Conservation (phyloP, 30 jellyfish, hydroid and myxozoan species). For the Turritopsis rubra region DNA sequence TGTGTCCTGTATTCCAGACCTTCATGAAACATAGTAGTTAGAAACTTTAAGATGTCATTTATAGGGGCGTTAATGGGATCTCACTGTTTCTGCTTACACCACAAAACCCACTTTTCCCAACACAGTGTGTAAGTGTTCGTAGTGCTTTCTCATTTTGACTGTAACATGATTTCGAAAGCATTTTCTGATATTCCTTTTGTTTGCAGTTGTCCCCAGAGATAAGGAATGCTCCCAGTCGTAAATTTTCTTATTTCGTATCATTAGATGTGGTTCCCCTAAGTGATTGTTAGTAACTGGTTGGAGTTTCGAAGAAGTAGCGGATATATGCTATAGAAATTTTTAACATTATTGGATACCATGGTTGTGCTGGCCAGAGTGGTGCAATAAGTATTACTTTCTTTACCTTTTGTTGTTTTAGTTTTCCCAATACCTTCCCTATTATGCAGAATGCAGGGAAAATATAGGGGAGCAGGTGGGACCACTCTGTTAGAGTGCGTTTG, state of each 20-base stretch:
- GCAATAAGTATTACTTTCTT: background rate
- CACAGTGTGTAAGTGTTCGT: slow-evolving; percentile 12
- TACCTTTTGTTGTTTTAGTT: background rate
- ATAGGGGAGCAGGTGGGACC: background rate
- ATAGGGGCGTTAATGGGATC: too few relatives aligned
- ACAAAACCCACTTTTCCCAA: too few relatives aligned
- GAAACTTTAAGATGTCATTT: too few relatives aligned
- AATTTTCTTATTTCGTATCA: background rate
- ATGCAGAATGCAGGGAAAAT: background rate
- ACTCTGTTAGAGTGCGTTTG: too few relatives aligned
- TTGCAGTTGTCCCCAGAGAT: background rate
- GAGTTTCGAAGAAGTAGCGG: background rate
- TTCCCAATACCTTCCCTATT: too few relatives aligned
- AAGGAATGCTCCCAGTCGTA: background rate
- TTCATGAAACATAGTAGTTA: too few relatives aligned
- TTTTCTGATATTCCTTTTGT: background rate
- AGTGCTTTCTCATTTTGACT: slow-evolving; percentile 4
- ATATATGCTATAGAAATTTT: background rate
- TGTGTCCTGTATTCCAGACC: slow-evolving; percentile 11
- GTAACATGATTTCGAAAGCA: background rate
- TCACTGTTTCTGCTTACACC: too few relatives aligned
- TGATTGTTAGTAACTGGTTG: background rate
- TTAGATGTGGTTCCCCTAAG: background rate
- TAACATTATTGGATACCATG: slow-evolving; percentile 4
- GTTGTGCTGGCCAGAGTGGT: too few relatives aligned